Percentiles rank a stretch among this genome's conserved stretches.
phyloP scores from a whole-genome alignment of 1,140 invertebrate species.

The Micrasema longulum region DNA sequence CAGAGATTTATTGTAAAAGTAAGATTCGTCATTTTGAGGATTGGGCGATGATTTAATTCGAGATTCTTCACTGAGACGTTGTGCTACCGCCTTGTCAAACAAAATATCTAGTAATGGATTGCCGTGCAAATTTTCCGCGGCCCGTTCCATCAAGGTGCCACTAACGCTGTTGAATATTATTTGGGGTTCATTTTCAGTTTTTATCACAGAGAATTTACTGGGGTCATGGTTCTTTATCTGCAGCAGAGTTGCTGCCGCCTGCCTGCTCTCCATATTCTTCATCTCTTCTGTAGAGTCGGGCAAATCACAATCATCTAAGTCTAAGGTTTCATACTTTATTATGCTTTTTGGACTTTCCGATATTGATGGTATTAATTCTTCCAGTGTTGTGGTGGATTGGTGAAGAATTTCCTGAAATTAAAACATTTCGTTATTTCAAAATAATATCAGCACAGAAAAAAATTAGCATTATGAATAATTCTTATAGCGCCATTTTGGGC shows the following conservation, averaged over 20 bases:
- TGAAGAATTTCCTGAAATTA: constrained; percentile 65
- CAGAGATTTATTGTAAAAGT: constrained; percentile 33
- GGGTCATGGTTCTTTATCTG: constrained; percentile 68
- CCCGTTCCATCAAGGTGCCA: constrained; percentile 62
- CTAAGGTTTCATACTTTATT: constrained; percentile 60
- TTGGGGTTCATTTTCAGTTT: constrained; percentile 60
- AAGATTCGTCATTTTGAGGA: constrained; percentile 59
- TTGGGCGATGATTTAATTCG: constrained; percentile 59
- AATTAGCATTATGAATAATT: too few species aligned
- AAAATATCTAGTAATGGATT: constrained; percentile 68
- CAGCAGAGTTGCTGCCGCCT: constrained; percentile 65
- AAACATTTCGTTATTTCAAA: too few species aligned
- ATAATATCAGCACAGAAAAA: too few species aligned
- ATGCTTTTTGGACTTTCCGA: constrained; percentile 59
- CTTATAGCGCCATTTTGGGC: too few species aligned
- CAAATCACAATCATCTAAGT: constrained; percentile 62
- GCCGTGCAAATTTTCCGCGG: constrained; percentile 66
- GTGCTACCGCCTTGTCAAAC: constrained; percentile 66
- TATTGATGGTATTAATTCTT: constrained; percentile 66
- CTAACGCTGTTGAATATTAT: constrained; percentile 66
- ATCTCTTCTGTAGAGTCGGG: constrained; percentile 68
- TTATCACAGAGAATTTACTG: constrained; percentile 64
- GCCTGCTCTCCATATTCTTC: constrained; percentile 67
- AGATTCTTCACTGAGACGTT: constrained; percentile 65
- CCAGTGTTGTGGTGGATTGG: constrained; percentile 64